These are phyloP conservation scores for Chrysopilus asiliformis DNA, from an alignment of 2,888 invertebrate genomes.

Conservation along the genomic window DNA sequence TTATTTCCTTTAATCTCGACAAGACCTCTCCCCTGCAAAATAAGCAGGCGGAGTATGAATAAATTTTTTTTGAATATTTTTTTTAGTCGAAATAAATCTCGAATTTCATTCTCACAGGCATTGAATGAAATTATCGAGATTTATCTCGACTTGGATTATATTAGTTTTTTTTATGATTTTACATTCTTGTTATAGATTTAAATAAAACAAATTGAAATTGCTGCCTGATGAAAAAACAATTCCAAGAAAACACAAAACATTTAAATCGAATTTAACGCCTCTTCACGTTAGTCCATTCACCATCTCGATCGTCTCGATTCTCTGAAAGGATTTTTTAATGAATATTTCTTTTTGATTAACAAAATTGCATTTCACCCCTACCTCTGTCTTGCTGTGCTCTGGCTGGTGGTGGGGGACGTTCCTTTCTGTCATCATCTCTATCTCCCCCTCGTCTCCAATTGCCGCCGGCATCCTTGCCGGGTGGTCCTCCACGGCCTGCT, in stretches of 20 bases:
- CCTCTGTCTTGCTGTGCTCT: conserved; percentile 28
- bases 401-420: conserved; percentile 24
- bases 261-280: conserved; percentile 31
- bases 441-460: conserved; percentile 24
- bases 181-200: conserved; percentile 7
- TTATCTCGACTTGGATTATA: conserved; percentile 5
- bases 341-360: neutral
- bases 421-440: conserved; percentile 29
- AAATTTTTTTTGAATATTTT: conserved; percentile 5
- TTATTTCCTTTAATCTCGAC: too few relatives aligned
- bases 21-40: neutral
- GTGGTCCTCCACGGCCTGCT: conserved; percentile 3
- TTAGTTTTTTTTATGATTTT: conserved; percentile 11
- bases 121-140: neutral
- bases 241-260: conserved; percentile 1
- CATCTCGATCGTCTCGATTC: conserved; percentile 39
- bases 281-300: conserved; percentile 47
- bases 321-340: conserved; percentile 28
- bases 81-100: neutral
- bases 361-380: conserved; percentile 33
- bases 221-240: conserved; percentile 2
- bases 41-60: neutral
- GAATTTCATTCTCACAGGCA: conserved; percentile 6
- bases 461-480: conserved; percentile 14
- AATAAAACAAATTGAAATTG: conserved; percentile 3